Base-by-base conservation (phyloP, 2,113 vertebrate species). In the Nothobranchius furzeri region DNA sequence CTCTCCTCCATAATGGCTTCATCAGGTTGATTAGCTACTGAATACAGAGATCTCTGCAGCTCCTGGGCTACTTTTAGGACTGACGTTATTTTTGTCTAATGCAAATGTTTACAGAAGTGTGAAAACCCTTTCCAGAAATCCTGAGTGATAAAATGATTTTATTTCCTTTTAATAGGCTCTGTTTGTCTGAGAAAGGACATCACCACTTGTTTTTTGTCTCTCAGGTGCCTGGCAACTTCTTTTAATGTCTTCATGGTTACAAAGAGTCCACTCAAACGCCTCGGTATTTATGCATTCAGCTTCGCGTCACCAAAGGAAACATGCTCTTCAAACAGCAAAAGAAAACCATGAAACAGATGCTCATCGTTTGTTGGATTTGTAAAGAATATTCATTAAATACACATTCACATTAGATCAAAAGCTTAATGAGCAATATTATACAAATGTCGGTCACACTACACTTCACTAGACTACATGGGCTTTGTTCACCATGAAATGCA, bases 231-330 rank as follows among this genome's bases (percentile, higher is more conserved):
- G 66, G 54, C 57, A 50, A 60, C 54, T 57, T 57, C 52, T 46
- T 71, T n/a, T 25, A 40, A 14, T 68, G n/a, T 63, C 40, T 54
- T 75, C 63, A 69, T 51, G 24, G 68, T 61, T 68, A 68, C 64
- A 36, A 68, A 45, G 25, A 58, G 30, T 14, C n/a, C 51, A 71
- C 47, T 77, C 52, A 63, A 50, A 45, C 47, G n/a, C 37, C 30
- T 12, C 52, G 8, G 30, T 52, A n/a, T 76, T 73, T 52, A 48
- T 70, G 46, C 53, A 17, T 54, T 59, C 36, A 51, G 58, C 62
- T 51, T 64, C 25, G 48, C 60, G 87, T 82, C 78, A 63, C 74
- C 67, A 73, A 63, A 71, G 64, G 61, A 79, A 77, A 80, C 63
- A 12, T 0, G 37, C 53, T 40, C 62, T 64, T 60, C 30, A 15